phyloP scores from a whole-genome alignment of 2,113 vertebrate genomes.

The Cisticola juncidis region DNA sequence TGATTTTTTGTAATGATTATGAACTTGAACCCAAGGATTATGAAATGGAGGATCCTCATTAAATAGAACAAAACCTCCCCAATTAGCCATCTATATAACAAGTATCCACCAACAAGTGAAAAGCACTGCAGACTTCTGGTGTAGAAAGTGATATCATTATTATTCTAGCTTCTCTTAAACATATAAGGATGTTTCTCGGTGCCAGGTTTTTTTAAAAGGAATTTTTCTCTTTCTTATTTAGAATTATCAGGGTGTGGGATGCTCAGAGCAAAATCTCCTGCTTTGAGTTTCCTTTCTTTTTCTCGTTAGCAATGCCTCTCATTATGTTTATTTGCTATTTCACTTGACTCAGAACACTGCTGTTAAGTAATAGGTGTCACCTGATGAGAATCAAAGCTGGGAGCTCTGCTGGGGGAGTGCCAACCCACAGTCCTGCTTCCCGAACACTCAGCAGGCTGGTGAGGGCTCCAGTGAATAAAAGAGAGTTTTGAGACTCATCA shows the following conservation, averaged over 20 bases:
- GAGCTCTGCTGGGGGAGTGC: slow-evolving; percentile 4
- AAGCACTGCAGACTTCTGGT: background rate
- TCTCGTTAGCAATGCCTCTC: background rate
- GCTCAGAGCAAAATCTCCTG: slow-evolving; percentile 1
- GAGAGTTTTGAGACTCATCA: background rate
- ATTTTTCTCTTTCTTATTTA: background rate
- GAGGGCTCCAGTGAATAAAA: background rate
- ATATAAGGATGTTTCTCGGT: background rate
- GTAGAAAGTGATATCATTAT: background rate
- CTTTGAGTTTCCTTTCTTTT: slow-evolving; percentile 6
- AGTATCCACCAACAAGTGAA: background rate
- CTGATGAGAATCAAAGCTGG: slow-evolving; percentile 28
- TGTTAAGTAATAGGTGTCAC: slow-evolving; percentile 41
- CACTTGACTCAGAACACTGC: slow-evolving; percentile 33
- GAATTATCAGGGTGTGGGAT: slow-evolving; percentile 30
- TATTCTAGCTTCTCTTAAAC: background rate
- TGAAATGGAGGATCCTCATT: background rate
- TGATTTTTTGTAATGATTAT: background rate
- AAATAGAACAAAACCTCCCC: background rate
- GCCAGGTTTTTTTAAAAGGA: background rate
- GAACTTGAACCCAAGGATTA: background rate
- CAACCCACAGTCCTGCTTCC: background rate
- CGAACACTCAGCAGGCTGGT: background rate
- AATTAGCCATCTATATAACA: background rate
- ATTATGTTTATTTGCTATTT: background rate